A percentile compares a stretch with the other conserved stretches of the same genome.
phyloP scores from a whole-genome alignment of 2,888 invertebrate species.

The Agriopis leucophaearia region DNA sequence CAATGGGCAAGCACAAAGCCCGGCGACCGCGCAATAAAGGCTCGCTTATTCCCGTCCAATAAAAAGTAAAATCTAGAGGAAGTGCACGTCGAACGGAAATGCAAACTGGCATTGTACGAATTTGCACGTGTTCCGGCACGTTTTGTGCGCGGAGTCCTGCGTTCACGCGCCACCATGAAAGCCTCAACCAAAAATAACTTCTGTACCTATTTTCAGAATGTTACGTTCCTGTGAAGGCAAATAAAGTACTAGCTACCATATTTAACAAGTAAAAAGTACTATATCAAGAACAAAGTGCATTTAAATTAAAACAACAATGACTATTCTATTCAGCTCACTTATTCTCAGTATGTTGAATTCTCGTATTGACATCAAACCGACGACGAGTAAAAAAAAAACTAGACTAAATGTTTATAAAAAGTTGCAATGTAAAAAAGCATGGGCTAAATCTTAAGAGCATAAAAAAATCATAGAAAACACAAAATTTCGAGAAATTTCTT shows the following conservation, averaged over 20 bases:
- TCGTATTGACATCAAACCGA: too few species aligned
- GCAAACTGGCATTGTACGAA: conserved; percentile 85
- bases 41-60: conserved; percentile 60
- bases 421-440: too few species aligned
- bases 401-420: too few species aligned
- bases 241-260: too few species aligned
- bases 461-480: not conserved
- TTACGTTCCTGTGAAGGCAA: too few species aligned
- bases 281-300: too few species aligned
- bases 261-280: too few species aligned
- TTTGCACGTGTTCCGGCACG: conserved; percentile 84
- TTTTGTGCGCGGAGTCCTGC: conserved; percentile 71
- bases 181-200: conserved; percentile 27
- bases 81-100: conserved; percentile 85
- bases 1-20: conserved; percentile 74
- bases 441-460: too few species aligned
- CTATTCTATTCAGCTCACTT: too few species aligned
- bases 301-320: too few species aligned
- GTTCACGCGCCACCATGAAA: conserved; percentile 45
- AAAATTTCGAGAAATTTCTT: not conserved
- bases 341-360: too few species aligned
- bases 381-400: too few species aligned
- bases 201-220: conserved; percentile 27
- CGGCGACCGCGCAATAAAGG: conserved; percentile 79
- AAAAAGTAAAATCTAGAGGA: conserved; percentile 85